phyloP scores from a whole-genome alignment of 2,888 invertebrate genomes.

The Acrobasis consociella region DNA sequence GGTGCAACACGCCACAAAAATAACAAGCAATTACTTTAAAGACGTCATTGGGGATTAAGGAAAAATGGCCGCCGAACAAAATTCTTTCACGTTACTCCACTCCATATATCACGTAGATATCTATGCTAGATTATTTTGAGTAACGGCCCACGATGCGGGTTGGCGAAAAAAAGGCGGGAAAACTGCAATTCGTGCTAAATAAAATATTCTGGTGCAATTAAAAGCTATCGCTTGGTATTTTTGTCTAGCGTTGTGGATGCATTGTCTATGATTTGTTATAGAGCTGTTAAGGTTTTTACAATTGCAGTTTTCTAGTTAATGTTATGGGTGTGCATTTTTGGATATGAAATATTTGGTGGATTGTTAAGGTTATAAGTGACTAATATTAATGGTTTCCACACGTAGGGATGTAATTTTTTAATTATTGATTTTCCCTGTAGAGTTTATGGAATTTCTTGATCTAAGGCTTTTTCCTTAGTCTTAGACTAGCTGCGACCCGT shows the following conservation, averaged over 20 bases:
- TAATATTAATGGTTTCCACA: too few species aligned
- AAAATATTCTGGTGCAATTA: conserved; percentile 76
- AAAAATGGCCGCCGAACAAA: conserved; percentile 48
- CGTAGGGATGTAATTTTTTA: too few species aligned
- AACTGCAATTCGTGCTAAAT: conserved; percentile 69
- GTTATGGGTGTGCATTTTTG: neutral
- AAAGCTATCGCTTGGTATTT: conserved; percentile 48
- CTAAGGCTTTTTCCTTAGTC: too few species aligned
- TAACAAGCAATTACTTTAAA: conserved; percentile 30
- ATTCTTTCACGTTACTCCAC: conserved; percentile 62
- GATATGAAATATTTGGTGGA: neutral
- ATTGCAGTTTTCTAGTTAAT: neutral
- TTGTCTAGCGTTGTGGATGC: conserved; percentile 22
- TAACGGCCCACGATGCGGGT: conserved; percentile 61
- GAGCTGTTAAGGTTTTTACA: conserved; percentile 6
- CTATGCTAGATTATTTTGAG: conserved; percentile 78
- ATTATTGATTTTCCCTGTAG: too few species aligned
- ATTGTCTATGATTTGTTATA: conserved; percentile 21
- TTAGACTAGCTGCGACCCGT: too few species aligned
- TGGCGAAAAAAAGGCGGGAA: conserved; percentile 45
- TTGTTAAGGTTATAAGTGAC: neutral
- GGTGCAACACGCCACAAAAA: conserved; percentile 28
- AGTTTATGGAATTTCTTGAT: too few species aligned
- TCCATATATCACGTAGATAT: conserved; percentile 75
- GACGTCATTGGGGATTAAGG: conserved; percentile 54